These are phyloP conservation scores for Meloidogyne chitwoodi DNA, from an alignment of 1,140 invertebrate genomes.

Conservation along the genomic window DNA sequence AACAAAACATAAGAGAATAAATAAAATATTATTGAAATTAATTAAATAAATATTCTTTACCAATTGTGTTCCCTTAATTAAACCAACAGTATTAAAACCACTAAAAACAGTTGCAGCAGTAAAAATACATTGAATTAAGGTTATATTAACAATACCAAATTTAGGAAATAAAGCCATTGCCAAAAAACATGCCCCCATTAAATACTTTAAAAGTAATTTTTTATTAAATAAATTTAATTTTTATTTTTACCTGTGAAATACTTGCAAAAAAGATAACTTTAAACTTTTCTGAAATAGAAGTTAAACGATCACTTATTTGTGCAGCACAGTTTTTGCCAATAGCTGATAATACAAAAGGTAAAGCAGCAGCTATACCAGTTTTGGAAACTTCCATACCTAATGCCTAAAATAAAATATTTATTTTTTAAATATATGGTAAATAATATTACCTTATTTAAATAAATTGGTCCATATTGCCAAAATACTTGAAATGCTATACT, in stretches of 20 bases:
- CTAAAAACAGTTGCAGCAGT: slow-evolving; percentile 4
- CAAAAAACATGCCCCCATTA: slow-evolving; percentile 4
- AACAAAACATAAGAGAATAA: too few species aligned
- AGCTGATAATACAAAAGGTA: slow-evolving; percentile 21
- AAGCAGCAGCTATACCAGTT: slow-evolving; percentile 25
- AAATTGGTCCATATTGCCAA: slow-evolving; percentile 52
- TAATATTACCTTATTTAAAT: slow-evolving; percentile 46
- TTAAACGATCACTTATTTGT: slow-evolving; percentile 8
- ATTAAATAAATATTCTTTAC: neutral
- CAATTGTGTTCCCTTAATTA: slow-evolving; percentile 7
- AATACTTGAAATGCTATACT: slow-evolving; percentile 41
- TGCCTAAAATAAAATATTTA: neutral
- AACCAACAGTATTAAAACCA: slow-evolving; percentile 9
- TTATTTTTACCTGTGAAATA: slow-evolving; percentile 11
- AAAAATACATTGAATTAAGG: slow-evolving; percentile 6
- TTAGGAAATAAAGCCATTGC: slow-evolving; percentile 11
- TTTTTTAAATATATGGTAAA: neutral
- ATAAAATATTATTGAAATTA: neutral
- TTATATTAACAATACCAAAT: neutral
- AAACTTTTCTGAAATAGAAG: slow-evolving; percentile 1
- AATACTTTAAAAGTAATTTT: neutral
- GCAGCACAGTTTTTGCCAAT: slow-evolving; percentile 16
- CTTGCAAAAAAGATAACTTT: slow-evolving; percentile 17
- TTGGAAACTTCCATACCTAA: slow-evolving; percentile 19
- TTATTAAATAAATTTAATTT: neutral